Base-by-base conservation (phyloP, 2,113 vertebrate genomes). In the Chaetops frenatus region DNA sequence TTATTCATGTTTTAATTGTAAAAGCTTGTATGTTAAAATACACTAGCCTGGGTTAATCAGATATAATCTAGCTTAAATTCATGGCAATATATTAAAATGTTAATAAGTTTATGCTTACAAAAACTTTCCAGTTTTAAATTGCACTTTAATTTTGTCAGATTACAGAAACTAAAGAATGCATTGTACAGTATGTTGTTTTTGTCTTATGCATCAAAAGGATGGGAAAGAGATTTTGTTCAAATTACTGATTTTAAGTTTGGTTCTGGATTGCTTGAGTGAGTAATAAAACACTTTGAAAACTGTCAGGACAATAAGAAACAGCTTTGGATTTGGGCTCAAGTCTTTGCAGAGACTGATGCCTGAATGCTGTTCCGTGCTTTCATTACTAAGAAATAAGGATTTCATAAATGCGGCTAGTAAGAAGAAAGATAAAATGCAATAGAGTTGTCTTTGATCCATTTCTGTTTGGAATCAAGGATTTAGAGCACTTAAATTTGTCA, bases 111-210 rank as follows among this genome's bases (percentile, higher is more conserved):
- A 50, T 58, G 21, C 73, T 81, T 56, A 50, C 28, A 54, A 86
- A 74, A 82, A 44, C 7, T 64, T 90, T 31, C 20, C n/a, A 12
- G 19, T 76, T 94, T 86, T 69, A 58, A 94, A 88, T 89, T 87
- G 95, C 94, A 93, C 93, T 95, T 92, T 77, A 58, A 78, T 58
- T 89, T 89, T 92, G 51, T 81, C 78, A 53, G 15, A 72, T 53
- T 35, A 78, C 77, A 79, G 70, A 14, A 88, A 28, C 58, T 42
- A 86, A n/a, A 65, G 66, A n/a, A 58, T 67, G n/a, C 9, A 3
- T 54, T 94, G 60, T 85, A 74, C 76, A 78, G 28, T 56, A 29
- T 81, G 23, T 47, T 84, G 27, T 8, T 88, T 74, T 90, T 91
- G 51, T 90, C 33, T 60, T 44, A 9, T 2, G 19, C 7, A 10